Evolutionary conservation across 1,140 invertebrate genomes (phyloP), one percentile per base, ranked within the genome.

Genomic region (Zophobas atratus): DNA sequence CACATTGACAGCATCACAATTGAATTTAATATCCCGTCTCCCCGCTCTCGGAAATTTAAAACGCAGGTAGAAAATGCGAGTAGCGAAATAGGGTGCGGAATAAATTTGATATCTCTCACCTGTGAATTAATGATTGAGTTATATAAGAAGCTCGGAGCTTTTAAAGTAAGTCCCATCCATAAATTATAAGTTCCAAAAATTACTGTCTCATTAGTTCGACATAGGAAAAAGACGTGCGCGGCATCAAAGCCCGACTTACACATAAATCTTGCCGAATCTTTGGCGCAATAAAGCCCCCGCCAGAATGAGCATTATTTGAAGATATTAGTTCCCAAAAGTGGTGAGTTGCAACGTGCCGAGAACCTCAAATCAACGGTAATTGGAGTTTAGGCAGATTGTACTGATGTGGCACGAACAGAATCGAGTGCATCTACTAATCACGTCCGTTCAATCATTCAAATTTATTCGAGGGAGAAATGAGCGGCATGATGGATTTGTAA

Each of bases 361-460:
- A 60, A 60, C 56, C 33, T 60, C 56, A 60, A 60, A 60, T 60
- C 56, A 60, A 38, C 35, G 2, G 36, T 60, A 60, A 60, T 60
- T 60, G 56, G 36, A 60, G 56, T 60, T 60, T 39, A 60, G 56
- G 34, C 38, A n/a, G 56, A 60, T 60, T 60, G 56, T 60, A 38
- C 38, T 35, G 56, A 60, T 60, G 35, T n/a, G 56, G 32, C 35
- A 55, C 35, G 20, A 55, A 55, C 4, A 34, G 56, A 60, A 35
- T 60, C 36, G 56, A 60, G 56, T 60, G 56, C 56, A 60, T 60
- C 56, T 2, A 35, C 56, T 60, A 60, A 60, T 60, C 56, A 60
- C 56, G 56, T 60, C 56, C 56, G 56, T 60, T 60, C 56, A 1
- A 60, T 60, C 56, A 60, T 60, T 60, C 56, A 60, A 60, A 60